Evolutionary conservation across 2,113 vertebrate species (phyloP), one percentile per base, ranked within the genome.

Genomic region (Melanerpes aurifrons): DNA sequence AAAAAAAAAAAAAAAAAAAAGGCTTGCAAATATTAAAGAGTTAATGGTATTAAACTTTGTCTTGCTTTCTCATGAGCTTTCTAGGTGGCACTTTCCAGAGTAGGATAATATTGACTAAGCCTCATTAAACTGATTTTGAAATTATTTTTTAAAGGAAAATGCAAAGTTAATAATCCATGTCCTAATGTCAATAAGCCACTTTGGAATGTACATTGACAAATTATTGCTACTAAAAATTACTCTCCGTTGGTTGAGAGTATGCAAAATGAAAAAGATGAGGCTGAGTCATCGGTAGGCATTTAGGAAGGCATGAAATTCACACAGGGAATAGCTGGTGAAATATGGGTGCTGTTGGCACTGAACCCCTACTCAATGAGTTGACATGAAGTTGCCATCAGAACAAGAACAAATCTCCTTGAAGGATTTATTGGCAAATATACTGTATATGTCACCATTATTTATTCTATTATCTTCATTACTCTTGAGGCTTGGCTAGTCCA

Each of bases 101-200:
- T 3, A 82, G 47, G 29, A 56, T 74, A 86, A 75, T 81, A 87
- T 73, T 66, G 79, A 88, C 37, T 31, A 81, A 92, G 86, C 83
- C 73, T 87, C 88, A 93, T 92, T 94, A 91, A 86, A 87, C 87
- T 63, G 61, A 95, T 91, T 81, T 80, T 90, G 45, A 88, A 89
- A 62, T 71, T 61, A 43, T 63, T 82, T 94, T 80, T 78, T 28
- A 11, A 86, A 90, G 83, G 63, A 83, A 91, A 82, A 91, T 17
- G 28, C 66, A 86, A 83, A 96, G 91, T 80, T 95, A 93, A 93
- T 83, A 85, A 92, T 48, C 64, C 69, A 24, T 87, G 15, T 15
- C 62, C 37, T 69, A 64, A 50, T 58, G 92, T 61, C 57, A 93
- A 61, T 77, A 94, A 86, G 61, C 25, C 43, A 26, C 53, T 85